Evolutionary conservation across 2,888 invertebrate species (phyloP).

Genomic region (Luperina testacea): DNA sequence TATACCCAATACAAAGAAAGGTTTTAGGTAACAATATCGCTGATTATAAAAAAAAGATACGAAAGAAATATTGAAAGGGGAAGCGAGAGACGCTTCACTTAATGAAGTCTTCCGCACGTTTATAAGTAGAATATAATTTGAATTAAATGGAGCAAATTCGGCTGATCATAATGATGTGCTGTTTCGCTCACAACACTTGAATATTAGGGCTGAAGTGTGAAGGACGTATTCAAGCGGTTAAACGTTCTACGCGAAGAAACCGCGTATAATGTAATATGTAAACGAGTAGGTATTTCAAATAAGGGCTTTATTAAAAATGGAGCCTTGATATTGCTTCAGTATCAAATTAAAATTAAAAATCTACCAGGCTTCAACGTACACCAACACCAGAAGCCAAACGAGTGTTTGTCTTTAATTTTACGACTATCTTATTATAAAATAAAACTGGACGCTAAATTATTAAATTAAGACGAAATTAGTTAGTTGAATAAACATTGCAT

Average conservation of each 20-base stretch:
- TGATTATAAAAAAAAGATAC: slow-evolving; percentile 50
- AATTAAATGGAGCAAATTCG: slow-evolving; percentile 70
- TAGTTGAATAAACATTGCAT: neutral
- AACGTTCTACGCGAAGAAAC: slow-evolving; percentile 15
- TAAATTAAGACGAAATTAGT: neutral
- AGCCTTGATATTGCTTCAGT: neutral
- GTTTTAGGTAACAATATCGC: slow-evolving; percentile 42
- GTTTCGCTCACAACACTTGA: slow-evolving; percentile 64
- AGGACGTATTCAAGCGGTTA: slow-evolving; percentile 38
- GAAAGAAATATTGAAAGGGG: slow-evolving; percentile 45
- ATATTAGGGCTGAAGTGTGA: slow-evolving; percentile 47
- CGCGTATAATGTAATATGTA: slow-evolving; percentile 8
- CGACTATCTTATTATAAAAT: neutral
- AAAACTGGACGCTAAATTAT: neutral
- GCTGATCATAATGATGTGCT: slow-evolving; percentile 68
- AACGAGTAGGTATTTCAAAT: slow-evolving; percentile 39
- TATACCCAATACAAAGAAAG: slow-evolving; percentile 22
- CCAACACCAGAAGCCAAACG: neutral
- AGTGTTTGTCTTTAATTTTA: neutral
- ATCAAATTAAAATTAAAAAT: neutral
- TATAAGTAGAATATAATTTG: slow-evolving; percentile 62
- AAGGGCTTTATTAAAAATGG: slow-evolving; percentile 8
- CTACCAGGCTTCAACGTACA: neutral
- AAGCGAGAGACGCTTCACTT: slow-evolving; percentile 43
- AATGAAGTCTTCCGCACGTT: slow-evolving; percentile 54